Evolutionary conservation across 2,113 vertebrate genomes (phyloP).

Genomic region (Xenus cinereus): DNA sequence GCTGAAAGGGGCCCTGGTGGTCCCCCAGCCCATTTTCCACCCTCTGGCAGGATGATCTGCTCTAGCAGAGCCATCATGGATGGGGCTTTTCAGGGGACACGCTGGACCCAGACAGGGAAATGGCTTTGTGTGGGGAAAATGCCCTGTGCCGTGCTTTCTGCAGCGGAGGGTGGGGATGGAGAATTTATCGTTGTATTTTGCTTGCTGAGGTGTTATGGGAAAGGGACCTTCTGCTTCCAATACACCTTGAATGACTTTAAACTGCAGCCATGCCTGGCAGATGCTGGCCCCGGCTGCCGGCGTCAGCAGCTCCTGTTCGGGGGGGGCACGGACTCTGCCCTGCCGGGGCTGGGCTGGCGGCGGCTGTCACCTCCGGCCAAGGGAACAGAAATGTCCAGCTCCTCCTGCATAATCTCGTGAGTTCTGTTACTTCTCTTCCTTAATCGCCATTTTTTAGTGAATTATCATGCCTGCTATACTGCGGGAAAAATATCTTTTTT

Average conservation of each 20-base stretch:
- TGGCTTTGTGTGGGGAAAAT: background rate
- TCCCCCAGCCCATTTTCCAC: no score
- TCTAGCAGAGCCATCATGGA: no score
- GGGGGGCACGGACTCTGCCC: background rate
- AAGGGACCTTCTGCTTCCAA: background rate
- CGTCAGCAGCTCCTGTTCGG: accelerated
- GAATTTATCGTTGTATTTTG: accelerated
- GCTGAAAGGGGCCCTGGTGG: background rate
- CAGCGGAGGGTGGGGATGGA: background rate
- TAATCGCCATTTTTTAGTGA: accelerated
- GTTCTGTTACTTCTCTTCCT: background rate
- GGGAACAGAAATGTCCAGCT: accelerated
- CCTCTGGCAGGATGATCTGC: background rate
- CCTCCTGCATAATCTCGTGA: background rate
- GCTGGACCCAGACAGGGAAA: background rate
- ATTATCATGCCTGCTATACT: accelerated
- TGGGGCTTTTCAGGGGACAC: background rate
- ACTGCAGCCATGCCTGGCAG: background rate
- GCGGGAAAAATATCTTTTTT: background rate
- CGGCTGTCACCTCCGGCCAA: background rate
- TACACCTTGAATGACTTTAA: background rate
- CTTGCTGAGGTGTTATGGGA: accelerated
- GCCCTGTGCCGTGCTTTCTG: background rate
- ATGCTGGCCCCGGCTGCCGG: accelerated
- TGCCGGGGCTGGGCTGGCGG: accelerated